Conservation (phyloP, 2,113 vertebrate species). For the Boulengeromyrus knoepffleri region DNA sequence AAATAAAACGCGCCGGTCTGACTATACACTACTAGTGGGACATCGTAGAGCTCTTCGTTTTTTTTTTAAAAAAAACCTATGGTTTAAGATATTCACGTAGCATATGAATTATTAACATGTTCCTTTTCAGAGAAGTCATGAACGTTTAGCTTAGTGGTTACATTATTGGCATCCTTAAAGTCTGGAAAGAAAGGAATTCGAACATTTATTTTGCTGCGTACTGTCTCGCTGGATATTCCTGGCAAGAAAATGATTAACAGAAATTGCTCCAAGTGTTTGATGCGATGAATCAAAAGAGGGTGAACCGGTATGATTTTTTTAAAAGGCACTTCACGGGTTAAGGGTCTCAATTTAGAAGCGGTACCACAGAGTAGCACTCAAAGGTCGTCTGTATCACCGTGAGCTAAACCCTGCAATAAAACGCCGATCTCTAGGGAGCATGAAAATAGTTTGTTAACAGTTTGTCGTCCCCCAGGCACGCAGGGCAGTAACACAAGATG, state of each 20-base stretch:
- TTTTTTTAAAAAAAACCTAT: not conserved
- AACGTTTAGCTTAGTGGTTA: not conserved
- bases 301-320: not conserved
- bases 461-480: not conserved
- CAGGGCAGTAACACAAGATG: not conserved
- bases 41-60: not conserved
- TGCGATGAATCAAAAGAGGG: not conserved
- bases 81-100: not conserved
- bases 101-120: not conserved
- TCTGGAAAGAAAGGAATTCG: not conserved
- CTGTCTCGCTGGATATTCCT: not conserved
- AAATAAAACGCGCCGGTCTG: not conserved
- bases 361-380: not conserved
- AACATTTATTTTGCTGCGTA: not conserved
- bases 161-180: not conserved
- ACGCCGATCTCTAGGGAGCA: not conserved
- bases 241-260: not conserved
- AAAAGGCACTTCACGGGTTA: not conserved
- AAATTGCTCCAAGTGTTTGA: conserved; percentile 9
- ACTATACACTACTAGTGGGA: not conserved
- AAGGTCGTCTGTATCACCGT: not conserved
- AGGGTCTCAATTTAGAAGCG: not conserved
- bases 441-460: not conserved
- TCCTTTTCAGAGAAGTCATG: not conserved
- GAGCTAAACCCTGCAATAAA: not conserved